Conservation (phyloP, 2,797 vertebrate genomes). For the Bryconaethiops microstoma region DNA sequence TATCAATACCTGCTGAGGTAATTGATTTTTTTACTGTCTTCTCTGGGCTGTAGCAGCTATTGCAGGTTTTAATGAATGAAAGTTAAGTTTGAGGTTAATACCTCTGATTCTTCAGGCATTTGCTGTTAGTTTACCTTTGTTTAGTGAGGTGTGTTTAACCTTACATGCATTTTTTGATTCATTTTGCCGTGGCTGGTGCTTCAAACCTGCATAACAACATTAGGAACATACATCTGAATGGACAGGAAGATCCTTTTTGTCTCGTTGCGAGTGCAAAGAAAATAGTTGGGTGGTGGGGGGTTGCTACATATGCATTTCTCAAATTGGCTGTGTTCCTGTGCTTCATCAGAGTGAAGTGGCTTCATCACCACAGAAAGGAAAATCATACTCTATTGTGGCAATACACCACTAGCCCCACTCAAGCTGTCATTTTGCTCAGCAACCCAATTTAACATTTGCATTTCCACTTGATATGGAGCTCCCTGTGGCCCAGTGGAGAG, state of each 20-base stretch:
- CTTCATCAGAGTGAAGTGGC: conserved; percentile 59
- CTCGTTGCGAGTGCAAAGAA: conserved; percentile 30
- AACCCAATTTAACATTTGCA: conserved; percentile 51
- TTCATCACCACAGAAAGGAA: conserved; percentile 55
- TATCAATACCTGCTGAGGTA: conserved; percentile 62
- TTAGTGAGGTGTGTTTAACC: conserved; percentile 17
- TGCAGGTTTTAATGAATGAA: conserved; percentile 73
- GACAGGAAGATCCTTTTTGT: background rate
- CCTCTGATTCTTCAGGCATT: conserved; percentile 62
- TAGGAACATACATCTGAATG: background rate
- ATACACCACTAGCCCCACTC: conserved; percentile 48
- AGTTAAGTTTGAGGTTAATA: conserved; percentile 66
- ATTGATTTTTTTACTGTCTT: conserved; percentile 76
- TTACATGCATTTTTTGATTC: conserved; percentile 31
- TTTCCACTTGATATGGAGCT: conserved; percentile 48
- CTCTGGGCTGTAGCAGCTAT: conserved; percentile 72
- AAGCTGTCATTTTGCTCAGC: conserved; percentile 51
- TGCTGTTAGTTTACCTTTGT: conserved; percentile 59
- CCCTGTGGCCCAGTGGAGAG: conserved; percentile 30
- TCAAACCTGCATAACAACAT: conserved; percentile 17
- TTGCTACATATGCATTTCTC: conserved; percentile 38
- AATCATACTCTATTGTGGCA: conserved; percentile 59
- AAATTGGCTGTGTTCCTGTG: conserved; percentile 48
- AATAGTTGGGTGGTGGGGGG: background rate
- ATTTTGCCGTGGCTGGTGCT: background rate